phyloP scores from a whole-genome alignment of 1,140 invertebrate species.

The Piezodorus guildinii region DNA sequence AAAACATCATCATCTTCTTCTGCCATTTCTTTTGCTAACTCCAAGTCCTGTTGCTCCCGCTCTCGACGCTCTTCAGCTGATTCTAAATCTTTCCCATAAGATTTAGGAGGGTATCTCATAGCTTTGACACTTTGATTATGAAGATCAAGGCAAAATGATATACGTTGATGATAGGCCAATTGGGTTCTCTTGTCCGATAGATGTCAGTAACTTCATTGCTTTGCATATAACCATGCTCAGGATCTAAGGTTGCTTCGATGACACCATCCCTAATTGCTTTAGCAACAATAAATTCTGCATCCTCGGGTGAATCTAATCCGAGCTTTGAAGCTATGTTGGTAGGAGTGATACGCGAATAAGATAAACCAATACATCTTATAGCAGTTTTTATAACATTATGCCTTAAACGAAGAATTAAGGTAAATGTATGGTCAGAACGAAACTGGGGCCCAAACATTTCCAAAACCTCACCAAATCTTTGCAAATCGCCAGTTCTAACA shows the following conservation, averaged over 20 bases:
- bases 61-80: slow-evolving; percentile 93
- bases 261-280: slow-evolving; percentile 99
- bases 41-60: slow-evolving; percentile 92
- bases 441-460: slow-evolving; percentile 82
- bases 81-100: slow-evolving; percentile 95
- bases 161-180: slow-evolving; percentile 92
- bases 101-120: slow-evolving; percentile 98
- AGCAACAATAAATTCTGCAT: slow-evolving; percentile 98
- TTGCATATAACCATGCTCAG: slow-evolving; percentile 90
- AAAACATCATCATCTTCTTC: slow-evolving; percentile 96
- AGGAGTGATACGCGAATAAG: slow-evolving; percentile 93
- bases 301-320: slow-evolving; percentile 84
- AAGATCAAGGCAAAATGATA: slow-evolving; percentile 93
- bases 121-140: slow-evolving; percentile 98
- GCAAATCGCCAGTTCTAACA: slow-evolving; percentile 87
- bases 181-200: slow-evolving; percentile 96
- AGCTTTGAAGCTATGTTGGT: slow-evolving; percentile 89
- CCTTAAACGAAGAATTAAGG: slow-evolving; percentile 80
- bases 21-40: slow-evolving; percentile 97
- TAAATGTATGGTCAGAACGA: slow-evolving; percentile 84
- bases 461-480: slow-evolving; percentile 85
- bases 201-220: slow-evolving; percentile 95
- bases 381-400: slow-evolving; percentile 99
- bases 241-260: slow-evolving; percentile 93
- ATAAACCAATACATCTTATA: slow-evolving; percentile 89